phyloP scores from a whole-genome alignment of 2,888 invertebrate genomes.

The Lepidonotus clava region DNA sequence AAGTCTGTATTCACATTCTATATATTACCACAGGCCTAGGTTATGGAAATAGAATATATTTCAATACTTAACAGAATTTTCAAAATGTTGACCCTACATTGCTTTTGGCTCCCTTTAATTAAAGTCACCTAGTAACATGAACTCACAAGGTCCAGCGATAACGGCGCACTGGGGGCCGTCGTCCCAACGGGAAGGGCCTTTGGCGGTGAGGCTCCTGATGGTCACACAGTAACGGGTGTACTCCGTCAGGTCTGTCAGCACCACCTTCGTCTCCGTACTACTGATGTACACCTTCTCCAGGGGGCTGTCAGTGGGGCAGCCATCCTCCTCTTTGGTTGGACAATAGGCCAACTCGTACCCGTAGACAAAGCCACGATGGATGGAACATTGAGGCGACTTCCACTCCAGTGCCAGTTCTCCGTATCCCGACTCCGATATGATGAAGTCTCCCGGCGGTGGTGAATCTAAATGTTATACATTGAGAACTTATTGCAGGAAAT shows the following conservation, averaged over 20 bases:
- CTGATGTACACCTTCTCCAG: neutral
- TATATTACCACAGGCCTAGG: no score
- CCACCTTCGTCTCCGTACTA: neutral
- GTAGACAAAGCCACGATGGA: slow-evolving; percentile 22
- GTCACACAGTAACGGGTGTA: slow-evolving; percentile 13
- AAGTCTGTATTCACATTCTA: no score
- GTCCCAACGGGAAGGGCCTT: neutral
- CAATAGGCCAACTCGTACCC: neutral
- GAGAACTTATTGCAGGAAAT: no score
- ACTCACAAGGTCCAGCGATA: slow-evolving; percentile 11
- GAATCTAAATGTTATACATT: no score
- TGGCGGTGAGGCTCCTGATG: slow-evolving; percentile 1
- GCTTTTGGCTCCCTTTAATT: no score
- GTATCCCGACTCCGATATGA: neutral
- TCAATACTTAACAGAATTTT: no score
- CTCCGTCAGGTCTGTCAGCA: neutral
- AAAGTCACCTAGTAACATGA: neutral
- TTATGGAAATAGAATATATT: no score
- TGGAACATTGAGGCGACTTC: neutral
- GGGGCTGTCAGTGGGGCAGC: neutral
- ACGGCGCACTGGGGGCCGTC: neutral
- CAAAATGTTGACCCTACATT: no score
- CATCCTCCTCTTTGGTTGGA: neutral
- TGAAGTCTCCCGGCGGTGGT: neutral
- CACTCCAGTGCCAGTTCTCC: slow-evolving; percentile 12